phyloP scores from a whole-genome alignment of 2,113 vertebrate species.

The Trochalopteron elliotii region DNA sequence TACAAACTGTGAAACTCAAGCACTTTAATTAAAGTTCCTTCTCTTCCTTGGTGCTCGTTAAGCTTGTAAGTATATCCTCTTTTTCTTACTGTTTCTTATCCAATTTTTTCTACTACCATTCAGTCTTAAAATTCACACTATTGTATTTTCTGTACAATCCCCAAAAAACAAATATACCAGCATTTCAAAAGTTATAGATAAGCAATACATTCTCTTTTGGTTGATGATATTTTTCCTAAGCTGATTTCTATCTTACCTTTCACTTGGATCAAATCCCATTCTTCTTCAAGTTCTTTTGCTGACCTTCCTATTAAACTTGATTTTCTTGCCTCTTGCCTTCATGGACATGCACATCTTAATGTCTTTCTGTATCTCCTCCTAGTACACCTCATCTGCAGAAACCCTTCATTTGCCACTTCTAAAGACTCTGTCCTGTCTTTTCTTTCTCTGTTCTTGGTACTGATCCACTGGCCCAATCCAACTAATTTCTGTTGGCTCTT shows the following conservation, averaged over 20 bases:
- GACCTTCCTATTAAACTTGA: neutral
- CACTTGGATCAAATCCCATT: neutral
- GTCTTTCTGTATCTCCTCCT: neutral
- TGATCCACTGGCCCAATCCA: conserved; percentile 19
- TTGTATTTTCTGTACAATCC: neutral
- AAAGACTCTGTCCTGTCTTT: neutral
- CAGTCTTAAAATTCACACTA: neutral
- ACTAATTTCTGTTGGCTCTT: neutral
- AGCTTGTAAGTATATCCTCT: neutral
- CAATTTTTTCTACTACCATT: neutral
- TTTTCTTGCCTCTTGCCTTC: neutral
- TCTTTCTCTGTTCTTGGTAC: neutral
- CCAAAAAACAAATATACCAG: neutral
- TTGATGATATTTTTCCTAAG: neutral
- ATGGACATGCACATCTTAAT: neutral
- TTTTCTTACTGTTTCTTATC: neutral
- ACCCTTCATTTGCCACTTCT: neutral
- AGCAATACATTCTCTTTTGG: neutral
- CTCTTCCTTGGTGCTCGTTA: neutral
- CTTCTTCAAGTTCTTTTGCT: neutral
- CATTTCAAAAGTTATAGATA: neutral
- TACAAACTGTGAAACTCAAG: neutral
- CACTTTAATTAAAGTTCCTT: neutral
- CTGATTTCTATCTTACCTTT: neutral
- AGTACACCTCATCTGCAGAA: neutral